Base-by-base conservation (phyloP, 2,888 invertebrate species). In the Lithosia quadra region DNA sequence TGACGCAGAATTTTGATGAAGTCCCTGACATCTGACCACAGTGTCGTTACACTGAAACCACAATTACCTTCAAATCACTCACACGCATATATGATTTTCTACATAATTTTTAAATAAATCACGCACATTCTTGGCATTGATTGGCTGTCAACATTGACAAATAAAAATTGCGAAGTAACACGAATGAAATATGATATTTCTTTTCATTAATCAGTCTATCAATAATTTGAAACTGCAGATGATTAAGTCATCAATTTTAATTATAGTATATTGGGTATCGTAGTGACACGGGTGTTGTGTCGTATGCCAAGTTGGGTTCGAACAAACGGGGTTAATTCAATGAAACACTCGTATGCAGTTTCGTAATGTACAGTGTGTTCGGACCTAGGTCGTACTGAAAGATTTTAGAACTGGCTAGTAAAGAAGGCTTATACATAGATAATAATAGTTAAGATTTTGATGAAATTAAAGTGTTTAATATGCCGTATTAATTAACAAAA, bases 221-320 rank as follows among this genome's bases (percentile, higher is more conserved):
- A 86, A 86, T 86, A 84, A 85, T 84, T 82, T 69, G 83, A 81
- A 72, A 80, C 82, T 77, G 79, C 75, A 28, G 63, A 79, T 73
- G 86, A 92, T 92, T 87, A 86, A 91, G 85, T 86, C 90, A 92
- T 93, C 88, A 91, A 90, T 90, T 88, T 88, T 90, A 88, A 91
- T 90, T 90, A 90, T 85, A 85, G 84, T 80, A 76, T 74, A 79
- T 85, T 83, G 72, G 80, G 73, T 84, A 80, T 76, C 75, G 79
- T 78, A 82, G 78, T 83, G 81, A 72, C 77, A 72, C 61, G 64
- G 65, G 49, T 43, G 62, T 69, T 33, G 64, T 68, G n/a, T 63
- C 34, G 39, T 64, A 60, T 24, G 43, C 33, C 63, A 43, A 53
- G 18, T 24, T 69, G 59, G 28, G n/a, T 75, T 8, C 39, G 62